Base-by-base conservation (phyloP, 2,113 vertebrate genomes). In the Camelus bactrianus region DNA sequence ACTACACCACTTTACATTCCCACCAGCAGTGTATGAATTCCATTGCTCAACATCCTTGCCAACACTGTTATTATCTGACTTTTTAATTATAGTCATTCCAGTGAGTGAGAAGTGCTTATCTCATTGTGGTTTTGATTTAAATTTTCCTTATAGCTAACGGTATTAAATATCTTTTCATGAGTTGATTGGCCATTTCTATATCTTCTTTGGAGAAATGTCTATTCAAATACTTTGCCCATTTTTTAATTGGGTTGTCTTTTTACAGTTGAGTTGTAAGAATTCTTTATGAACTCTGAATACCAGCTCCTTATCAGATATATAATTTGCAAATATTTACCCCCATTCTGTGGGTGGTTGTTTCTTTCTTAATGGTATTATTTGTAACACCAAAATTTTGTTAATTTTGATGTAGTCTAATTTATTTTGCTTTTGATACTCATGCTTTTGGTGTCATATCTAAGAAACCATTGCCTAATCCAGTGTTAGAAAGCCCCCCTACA, bases 121-220 rank as follows among this genome's bases (percentile, higher is more conserved):
- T 79, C 5, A 46, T 19, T 90, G 30, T 54, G 50, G 13, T 90
- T 80, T 82, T 24, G 24, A 42, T 76, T 52, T 87, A 38, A 28
- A 24, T 77, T 93, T 83, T 52, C 73, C 35, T 87, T 15, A n/a
- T 76, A 30, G 32, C 46, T 86, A 73, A 81, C 62, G n/a, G 86
- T 3, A 4, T 75, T 50, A 28, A 80, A 58, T 28, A 38, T 91
- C 24, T 69, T 95, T 84, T 58, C 62, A 38, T 84, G 54, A 89
- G 58, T 52, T 82, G 73, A 38, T 93, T 73, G 65, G 3, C 50
- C 58, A 87, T 90, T 76, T 81, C 42, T 91, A 3, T 82, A 52
- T 65, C 48, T 69, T 93, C 80, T 92, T 50, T 35, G 28, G 26
- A 91, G 69, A 91, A 90, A 95, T 93, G 52, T 35, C 62, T 70